Evolutionary conservation across 2,797 vertebrate genomes (phyloP).

Genomic region (Sebastiscus albofasciatus): DNA sequence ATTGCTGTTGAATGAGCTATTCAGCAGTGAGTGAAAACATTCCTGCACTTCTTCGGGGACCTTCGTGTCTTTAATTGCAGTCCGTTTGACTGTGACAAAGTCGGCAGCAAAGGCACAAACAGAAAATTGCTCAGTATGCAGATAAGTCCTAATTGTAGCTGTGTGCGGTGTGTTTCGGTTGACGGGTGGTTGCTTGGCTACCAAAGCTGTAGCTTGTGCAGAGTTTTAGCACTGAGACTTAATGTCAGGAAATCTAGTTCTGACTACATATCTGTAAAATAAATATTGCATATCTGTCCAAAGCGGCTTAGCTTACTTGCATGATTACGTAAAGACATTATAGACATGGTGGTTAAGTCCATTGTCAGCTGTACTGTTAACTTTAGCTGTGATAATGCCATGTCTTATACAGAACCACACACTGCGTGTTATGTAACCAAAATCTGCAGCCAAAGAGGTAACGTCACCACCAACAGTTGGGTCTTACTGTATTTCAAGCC

Average conservation of each 20-base stretch:
- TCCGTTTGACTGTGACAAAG: background rate
- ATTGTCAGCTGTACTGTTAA: background rate
- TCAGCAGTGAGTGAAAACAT: constrained; percentile 1
- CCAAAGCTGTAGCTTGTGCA: background rate
- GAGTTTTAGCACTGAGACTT: background rate
- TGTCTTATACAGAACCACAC: background rate
- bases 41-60: constrained; percentile 4
- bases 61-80: background rate
- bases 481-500: constrained; percentile 8
- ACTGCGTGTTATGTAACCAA: constrained; percentile 5
- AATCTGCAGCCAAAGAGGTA: background rate
- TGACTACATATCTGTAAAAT: background rate
- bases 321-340: background rate
- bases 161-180: background rate
- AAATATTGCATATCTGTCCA: background rate
- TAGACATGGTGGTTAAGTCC: background rate
- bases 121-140: background rate
- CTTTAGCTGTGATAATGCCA: background rate
- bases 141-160: background rate
- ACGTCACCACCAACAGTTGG: background rate
- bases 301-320: background rate
- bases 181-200: background rate
- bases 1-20: background rate
- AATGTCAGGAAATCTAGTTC: background rate
- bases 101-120: background rate